These are phyloP conservation scores for Sebastes vulpes DNA, from an alignment of 2,797 vertebrate genomes.

Conservation along the genomic window DNA sequence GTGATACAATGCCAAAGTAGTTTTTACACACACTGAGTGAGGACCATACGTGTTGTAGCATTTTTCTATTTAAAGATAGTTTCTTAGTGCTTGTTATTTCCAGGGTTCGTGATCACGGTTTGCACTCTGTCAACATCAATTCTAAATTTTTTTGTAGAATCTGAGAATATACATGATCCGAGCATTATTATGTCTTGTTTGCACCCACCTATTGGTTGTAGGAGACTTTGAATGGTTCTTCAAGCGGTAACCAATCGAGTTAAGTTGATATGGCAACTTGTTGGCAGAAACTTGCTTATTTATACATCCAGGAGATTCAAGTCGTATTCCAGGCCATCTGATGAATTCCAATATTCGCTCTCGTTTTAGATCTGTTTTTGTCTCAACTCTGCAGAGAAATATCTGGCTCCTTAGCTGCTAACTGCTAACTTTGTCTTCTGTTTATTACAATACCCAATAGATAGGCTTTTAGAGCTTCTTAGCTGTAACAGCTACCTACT, in stretches of 20 bases:
- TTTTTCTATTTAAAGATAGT: background rate
- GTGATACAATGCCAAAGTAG: background rate
- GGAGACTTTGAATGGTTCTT: background rate
- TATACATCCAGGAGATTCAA: background rate
- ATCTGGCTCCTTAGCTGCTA: background rate
- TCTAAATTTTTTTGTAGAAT: background rate
- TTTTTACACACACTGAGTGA: background rate
- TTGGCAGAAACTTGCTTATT: background rate
- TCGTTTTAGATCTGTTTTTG: background rate
- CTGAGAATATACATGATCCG: background rate
- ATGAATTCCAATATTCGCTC: background rate
- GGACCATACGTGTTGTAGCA: background rate
- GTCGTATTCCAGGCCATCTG: background rate
- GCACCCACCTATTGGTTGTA: too few relatives aligned
- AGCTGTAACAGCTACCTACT: background rate
- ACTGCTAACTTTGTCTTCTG: background rate
- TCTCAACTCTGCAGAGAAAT: background rate
- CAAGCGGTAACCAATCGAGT: background rate
- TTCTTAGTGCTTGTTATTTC: background rate
- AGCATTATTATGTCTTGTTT: background rate
- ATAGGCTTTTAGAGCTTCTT: background rate
- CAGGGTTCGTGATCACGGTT: background rate
- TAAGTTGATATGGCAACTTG: background rate
- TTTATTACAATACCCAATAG: background rate
- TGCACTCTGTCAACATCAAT: background rate